phyloP scores from a whole-genome alignment of 2,113 vertebrate species.

The Hemibagrus wyckioides region DNA sequence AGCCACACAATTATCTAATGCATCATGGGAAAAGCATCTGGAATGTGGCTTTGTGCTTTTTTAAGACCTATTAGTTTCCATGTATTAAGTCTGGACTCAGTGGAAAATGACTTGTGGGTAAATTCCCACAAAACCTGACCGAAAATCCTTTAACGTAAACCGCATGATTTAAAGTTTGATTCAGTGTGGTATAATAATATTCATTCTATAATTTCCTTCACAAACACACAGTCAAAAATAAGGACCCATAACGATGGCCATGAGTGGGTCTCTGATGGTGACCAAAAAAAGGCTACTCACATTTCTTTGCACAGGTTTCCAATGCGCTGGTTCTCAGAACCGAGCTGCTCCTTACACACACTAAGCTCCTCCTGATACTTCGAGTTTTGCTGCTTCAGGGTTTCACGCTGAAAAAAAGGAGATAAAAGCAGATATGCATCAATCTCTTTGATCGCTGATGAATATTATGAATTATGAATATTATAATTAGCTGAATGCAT shows the following conservation, averaged over 20 bases:
- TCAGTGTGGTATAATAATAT: constrained; percentile 5
- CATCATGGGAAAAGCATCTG: constrained; percentile 15
- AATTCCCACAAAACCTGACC: not conserved
- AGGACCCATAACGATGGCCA: not conserved
- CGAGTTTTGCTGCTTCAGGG: constrained; percentile 85
- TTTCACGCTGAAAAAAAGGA: constrained; percentile 78
- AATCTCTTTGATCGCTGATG: not conserved
- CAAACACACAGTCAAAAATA: not conserved
- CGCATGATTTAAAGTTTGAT: not conserved
- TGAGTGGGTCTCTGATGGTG: not conserved
- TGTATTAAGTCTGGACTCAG: not conserved
- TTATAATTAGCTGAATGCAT: not conserved
- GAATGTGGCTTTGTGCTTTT: not conserved
- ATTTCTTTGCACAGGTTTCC: constrained; percentile 84
- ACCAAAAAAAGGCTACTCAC: constrained; percentile 72
- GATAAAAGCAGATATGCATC: constrained; percentile 21
- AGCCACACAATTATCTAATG: constrained; percentile 64
- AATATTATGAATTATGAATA: too few relatives aligned
- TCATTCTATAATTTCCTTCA: too few relatives aligned
- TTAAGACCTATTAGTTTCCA: not conserved
- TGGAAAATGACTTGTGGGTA: not conserved
- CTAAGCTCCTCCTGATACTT: constrained; percentile 83
- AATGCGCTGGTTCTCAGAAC: constrained; percentile 79
- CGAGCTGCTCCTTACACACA: constrained; percentile 80
- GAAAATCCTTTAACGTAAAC: not conserved